Conservation (phyloP, 2,113 vertebrate genomes). For the Girardinichthys multiradiatus region DNA sequence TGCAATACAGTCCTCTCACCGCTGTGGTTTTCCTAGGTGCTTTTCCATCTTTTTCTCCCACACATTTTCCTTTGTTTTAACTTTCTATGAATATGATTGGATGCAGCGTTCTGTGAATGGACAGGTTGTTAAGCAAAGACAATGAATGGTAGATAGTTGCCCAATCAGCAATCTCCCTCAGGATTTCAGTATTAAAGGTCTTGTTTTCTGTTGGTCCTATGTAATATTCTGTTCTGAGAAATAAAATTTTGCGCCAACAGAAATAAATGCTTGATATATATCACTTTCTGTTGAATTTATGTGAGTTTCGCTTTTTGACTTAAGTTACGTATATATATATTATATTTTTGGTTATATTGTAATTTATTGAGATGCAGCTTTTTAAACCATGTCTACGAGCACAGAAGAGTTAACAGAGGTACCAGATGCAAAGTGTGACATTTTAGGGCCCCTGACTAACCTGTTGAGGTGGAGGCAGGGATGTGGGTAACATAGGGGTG, state of each 20-base stretch:
- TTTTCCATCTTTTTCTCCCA: too few relatives aligned
- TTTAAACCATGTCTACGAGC: not conserved
- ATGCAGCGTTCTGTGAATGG: too few relatives aligned
- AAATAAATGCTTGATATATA: too few relatives aligned
- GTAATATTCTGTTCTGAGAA: not conserved
- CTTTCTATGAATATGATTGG: too few relatives aligned
- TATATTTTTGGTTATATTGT: not conserved
- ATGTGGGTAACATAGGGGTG: conserved; percentile 97
- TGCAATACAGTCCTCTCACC: too few relatives aligned
- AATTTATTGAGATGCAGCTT: not conserved
- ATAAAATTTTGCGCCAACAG: not conserved
- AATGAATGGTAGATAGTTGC: not conserved
- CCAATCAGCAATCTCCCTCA: not conserved
- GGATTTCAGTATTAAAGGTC: too few relatives aligned
- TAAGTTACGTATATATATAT: not conserved
- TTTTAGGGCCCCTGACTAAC: conserved; percentile 68
- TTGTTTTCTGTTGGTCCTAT: not conserved
- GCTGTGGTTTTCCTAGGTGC: too few relatives aligned
- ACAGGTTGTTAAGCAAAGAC: not conserved
- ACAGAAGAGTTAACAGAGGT: not conserved
- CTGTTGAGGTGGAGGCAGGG: conserved; percentile 87
- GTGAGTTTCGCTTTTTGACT: not conserved
- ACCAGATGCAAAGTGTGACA: not conserved
- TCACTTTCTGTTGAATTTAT: too few relatives aligned
- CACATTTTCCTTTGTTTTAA: too few relatives aligned